Evolutionary conservation across 2,797 vertebrate genomes (phyloP).

Genomic region (Crocidura indochinensis): DNA sequence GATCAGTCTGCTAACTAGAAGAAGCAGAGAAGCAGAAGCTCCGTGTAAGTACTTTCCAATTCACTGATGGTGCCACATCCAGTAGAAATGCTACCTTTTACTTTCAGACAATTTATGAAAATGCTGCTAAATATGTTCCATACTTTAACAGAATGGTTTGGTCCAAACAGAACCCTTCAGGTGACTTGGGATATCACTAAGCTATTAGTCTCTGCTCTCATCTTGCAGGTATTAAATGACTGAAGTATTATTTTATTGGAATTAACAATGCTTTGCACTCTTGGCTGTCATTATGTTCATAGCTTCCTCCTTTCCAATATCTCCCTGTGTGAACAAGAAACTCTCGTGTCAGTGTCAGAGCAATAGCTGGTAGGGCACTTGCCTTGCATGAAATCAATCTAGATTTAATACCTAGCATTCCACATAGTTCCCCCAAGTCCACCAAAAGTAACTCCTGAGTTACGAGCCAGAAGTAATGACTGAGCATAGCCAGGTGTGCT

Average conservation of each 20-base stretch:
- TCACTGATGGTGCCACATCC: background rate
- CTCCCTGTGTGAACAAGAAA: conserved; percentile 29
- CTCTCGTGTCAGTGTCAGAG: background rate
- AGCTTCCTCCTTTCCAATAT: background rate
- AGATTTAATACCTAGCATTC: no score
- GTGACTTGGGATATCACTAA: background rate
- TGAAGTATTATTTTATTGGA: background rate
- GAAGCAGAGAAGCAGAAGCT: background rate
- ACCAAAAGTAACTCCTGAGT: no score
- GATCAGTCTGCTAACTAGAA: background rate
- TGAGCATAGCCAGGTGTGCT: no score
- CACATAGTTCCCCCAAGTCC: no score
- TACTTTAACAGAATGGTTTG: background rate
- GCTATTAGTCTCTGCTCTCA: background rate
- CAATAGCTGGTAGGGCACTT: no score
- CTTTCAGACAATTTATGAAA: conserved; percentile 30
- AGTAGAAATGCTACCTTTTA: conserved; percentile 3
- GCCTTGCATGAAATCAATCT: no score
- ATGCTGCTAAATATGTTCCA: conserved; percentile 6
- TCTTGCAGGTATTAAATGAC: background rate
- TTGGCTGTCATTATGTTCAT: background rate
- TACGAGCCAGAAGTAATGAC: no score
- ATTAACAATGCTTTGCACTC: background rate
- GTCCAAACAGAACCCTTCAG: background rate
- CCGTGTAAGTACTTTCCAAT: conserved; percentile 10